Conservation (phyloP, 2,797 vertebrate genomes). For the Manis pentadactyla region DNA sequence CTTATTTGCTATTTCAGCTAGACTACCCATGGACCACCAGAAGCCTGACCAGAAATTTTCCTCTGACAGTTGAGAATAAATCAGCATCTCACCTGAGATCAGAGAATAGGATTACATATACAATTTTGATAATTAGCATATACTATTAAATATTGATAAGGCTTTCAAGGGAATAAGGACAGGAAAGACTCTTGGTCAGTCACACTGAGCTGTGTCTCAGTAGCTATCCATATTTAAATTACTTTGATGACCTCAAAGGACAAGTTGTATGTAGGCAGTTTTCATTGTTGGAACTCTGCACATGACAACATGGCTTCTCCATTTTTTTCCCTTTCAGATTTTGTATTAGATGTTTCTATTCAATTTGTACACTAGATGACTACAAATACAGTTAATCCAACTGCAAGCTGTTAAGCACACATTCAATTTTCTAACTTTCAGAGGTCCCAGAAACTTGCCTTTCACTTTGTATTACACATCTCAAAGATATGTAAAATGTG, state of each 20-base stretch:
- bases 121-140: not conserved
- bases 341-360: not conserved
- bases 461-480: not conserved
- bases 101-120: not conserved
- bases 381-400: not conserved
- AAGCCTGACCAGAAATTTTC: not conserved
- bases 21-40: not conserved
- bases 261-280: not conserved
- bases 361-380: not conserved
- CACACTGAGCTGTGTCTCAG: not conserved
- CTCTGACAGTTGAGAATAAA: not conserved
- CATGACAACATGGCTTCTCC: not conserved
- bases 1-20: slow-evolving; percentile 25
- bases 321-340: not conserved
- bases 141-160: slow-evolving; percentile 26
- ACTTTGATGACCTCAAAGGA: not conserved
- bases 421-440: not conserved
- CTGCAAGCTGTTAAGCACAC: not conserved
- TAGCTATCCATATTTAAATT: not conserved
- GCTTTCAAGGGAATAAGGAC: slow-evolving; percentile 25
- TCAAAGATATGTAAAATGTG: not conserved
- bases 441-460: not conserved
- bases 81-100: not conserved
- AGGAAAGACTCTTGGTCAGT: not conserved
- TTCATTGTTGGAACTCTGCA: not conserved